Evolutionary conservation across 2,797 vertebrate genomes (phyloP).

Genomic region (Hydrolagus colliei): DNA sequence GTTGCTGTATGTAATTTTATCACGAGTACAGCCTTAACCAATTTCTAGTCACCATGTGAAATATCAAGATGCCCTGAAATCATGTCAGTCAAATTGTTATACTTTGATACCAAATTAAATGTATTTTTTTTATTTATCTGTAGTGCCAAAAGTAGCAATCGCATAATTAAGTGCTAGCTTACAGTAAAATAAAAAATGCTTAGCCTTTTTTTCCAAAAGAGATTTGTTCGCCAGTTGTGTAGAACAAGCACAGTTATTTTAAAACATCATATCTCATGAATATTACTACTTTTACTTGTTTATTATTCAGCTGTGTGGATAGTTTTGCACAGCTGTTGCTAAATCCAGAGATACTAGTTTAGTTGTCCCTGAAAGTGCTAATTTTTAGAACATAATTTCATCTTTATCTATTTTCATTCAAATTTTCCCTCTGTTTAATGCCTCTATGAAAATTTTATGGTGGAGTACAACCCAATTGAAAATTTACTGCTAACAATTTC

Average conservation of each 20-base stretch:
- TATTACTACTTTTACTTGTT: neutral
- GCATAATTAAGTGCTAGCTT: neutral
- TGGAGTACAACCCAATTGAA: neutral
- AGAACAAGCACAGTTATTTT: no score
- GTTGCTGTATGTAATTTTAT: neutral
- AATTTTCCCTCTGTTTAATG: slow-evolving; percentile 38
- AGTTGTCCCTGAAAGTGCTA: neutral
- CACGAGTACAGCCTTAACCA: neutral
- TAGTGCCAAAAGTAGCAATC: neutral
- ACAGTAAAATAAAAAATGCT: neutral
- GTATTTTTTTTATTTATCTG: neutral
- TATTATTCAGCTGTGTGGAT: neutral
- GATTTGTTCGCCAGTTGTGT: neutral
- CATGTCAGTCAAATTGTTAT: neutral
- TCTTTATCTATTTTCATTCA: neutral
- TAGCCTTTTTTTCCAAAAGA: neutral
- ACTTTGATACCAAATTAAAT: no score
- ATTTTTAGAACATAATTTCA: neutral
- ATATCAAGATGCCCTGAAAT: neutral
- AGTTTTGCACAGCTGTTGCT: neutral
- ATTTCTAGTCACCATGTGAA: neutral
- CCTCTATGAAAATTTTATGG: slow-evolving; percentile 25
- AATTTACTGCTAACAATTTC: no score
- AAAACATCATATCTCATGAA: no score
- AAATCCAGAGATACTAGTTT: neutral